Evolutionary conservation across 1,140 invertebrate genomes (phyloP).

Genomic region (Oreohelix idahoensis): DNA sequence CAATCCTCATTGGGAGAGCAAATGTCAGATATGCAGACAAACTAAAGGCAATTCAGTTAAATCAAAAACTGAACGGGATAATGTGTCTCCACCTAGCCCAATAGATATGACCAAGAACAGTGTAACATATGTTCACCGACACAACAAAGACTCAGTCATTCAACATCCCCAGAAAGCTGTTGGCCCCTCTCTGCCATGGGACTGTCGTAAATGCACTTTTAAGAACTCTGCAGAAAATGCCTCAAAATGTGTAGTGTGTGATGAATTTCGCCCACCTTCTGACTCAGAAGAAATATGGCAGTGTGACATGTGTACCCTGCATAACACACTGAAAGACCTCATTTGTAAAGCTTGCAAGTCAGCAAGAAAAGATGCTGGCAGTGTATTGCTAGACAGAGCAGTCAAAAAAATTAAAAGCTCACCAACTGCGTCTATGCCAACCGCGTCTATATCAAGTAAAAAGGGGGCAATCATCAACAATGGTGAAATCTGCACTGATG

Average conservation of each 20-base stretch:
- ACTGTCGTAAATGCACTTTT: constrained; percentile 54
- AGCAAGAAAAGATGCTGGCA: not conserved
- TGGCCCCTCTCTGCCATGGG: constrained; percentile 39
- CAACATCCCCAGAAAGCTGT: constrained; percentile 15
- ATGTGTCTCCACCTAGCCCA: constrained; percentile 40
- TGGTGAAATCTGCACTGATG: not conserved
- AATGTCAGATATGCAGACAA: constrained; percentile 55
- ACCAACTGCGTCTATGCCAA: not conserved
- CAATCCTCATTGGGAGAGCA: constrained; percentile 54
- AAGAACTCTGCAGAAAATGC: constrained; percentile 40
- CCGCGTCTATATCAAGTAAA: no score
- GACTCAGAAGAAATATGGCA: constrained; percentile 34
- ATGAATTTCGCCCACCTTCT: not conserved
- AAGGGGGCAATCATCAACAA: not conserved
- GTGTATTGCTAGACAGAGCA: not conserved
- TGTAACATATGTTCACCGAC: constrained; percentile 39
- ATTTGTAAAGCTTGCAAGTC: constrained; percentile 32
- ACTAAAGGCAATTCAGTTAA: not conserved
- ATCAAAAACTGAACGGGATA: constrained; percentile 1
- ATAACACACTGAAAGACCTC: constrained; percentile 20
- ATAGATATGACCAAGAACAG: constrained; percentile 45
- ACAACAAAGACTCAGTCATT: not conserved
- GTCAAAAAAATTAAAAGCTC: not conserved
- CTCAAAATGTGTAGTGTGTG: constrained; percentile 49
- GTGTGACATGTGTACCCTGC: constrained; percentile 40